Percentiles rank a stretch among this genome's conserved stretches.
Conservation (phyloP, 1,140 invertebrate genomes). For the Teleopsis dalmanni region DNA sequence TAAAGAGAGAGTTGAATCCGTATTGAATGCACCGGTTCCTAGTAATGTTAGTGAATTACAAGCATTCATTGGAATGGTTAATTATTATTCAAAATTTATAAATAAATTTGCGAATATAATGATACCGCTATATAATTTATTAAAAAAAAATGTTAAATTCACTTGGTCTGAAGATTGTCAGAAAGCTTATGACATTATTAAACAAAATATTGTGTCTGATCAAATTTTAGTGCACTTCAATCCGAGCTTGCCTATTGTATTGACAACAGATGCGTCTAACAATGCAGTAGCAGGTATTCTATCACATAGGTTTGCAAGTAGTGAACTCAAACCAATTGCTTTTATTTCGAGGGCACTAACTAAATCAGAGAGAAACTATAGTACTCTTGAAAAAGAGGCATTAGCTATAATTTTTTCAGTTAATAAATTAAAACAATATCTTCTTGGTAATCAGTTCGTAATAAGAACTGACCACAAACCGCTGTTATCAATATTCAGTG, state of each 20-base stretch:
- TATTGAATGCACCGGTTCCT: conserved; percentile 18
- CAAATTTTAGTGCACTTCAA: conserved; percentile 14
- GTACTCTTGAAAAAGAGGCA: conserved; percentile 19
- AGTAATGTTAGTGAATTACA: conserved; percentile 21
- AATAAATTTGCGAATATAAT: conserved; percentile 26
- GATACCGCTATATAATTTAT: conserved; percentile 26
- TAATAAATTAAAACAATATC: conserved; percentile 1
- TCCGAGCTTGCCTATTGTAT: conserved; percentile 11
- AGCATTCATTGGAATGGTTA: conserved; percentile 27
- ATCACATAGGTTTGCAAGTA: conserved; percentile 1
- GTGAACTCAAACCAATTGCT: conserved; percentile 4
- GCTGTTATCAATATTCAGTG: conserved; percentile 32
- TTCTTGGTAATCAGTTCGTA: conserved; percentile 14
- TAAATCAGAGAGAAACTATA: conserved; percentile 17
- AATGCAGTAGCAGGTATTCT: conserved; percentile 12
- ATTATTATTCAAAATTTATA: conserved; percentile 37
- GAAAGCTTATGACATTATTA: conserved; percentile 1
- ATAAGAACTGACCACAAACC: conserved; percentile 46
- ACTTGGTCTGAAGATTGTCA: conserved; percentile 17
- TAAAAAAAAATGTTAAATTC: conserved; percentile 22
- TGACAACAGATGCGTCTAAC: conserved; percentile 14
- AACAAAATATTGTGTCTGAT: conserved; percentile 7
- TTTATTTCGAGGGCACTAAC: conserved; percentile 16
- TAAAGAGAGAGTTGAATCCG: conserved; percentile 16
- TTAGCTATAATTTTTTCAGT: conserved; percentile 14